phyloP scores from a whole-genome alignment of 2,888 invertebrate genomes.

The Melinaea menophilus region DNA sequence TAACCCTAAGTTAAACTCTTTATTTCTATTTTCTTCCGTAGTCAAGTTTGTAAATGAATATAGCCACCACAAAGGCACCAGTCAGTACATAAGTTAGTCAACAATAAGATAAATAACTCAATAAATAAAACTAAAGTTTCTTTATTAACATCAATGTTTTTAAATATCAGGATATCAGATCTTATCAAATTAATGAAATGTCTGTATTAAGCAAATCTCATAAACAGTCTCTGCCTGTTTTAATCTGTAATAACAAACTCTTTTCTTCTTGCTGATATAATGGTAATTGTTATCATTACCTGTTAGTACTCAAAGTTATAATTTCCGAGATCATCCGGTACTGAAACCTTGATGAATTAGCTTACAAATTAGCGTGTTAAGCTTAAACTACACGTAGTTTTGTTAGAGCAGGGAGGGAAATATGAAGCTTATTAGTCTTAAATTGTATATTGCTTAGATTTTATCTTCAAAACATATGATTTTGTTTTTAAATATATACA shows the following conservation, averaged over 20 bases:
- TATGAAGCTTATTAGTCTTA: not conserved
- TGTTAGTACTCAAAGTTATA: constrained; percentile 21
- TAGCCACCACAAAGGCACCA: no score
- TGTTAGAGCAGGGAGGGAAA: not conserved
- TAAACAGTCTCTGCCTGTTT: not conserved
- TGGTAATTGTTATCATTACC: constrained; percentile 28
- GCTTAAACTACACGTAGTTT: constrained; percentile 13
- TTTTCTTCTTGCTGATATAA: constrained; percentile 21
- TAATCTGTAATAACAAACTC: not conserved
- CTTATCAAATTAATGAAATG: not conserved
- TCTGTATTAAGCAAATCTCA: not conserved
- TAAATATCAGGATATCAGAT: no score
- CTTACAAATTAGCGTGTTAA: constrained; percentile 29
- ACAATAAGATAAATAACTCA: no score
- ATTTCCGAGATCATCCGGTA: constrained; percentile 24
- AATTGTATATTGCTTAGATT: not conserved
- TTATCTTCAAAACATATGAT: no score
- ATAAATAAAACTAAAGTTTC: no score
- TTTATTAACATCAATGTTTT: no score
- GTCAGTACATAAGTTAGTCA: no score
- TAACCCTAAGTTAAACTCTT: no score
- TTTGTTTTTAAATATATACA: no score
- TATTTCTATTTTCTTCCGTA: no score
- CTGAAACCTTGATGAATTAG: constrained; percentile 29
- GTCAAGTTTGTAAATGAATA: no score